phyloP scores from a whole-genome alignment of 2,113 vertebrate genomes.

The Gobius niger region DNA sequence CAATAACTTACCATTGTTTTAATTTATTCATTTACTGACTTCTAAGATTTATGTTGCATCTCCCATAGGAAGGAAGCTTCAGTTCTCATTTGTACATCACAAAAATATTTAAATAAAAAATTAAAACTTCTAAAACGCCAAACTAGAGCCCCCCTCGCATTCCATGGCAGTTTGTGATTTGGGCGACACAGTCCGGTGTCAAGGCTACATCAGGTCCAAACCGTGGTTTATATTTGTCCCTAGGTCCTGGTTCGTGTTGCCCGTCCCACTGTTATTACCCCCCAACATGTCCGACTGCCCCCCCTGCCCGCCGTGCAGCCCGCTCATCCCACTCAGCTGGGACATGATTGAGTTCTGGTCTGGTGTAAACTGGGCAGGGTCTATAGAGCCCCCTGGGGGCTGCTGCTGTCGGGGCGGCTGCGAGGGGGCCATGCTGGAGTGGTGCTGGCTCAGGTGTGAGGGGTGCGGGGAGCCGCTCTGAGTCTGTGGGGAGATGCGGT shows the following conservation, averaged over 20 bases:
- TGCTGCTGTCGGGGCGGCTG: constrained; percentile 79
- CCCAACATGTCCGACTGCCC: constrained; percentile 86
- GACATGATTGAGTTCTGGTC: constrained; percentile 88
- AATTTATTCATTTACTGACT: constrained; percentile 81
- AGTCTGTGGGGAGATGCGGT: constrained; percentile 95
- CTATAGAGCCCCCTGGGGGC: constrained; percentile 82
- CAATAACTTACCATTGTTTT: constrained; percentile 92
- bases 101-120: constrained; percentile 84
- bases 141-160: constrained; percentile 55
- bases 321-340: constrained; percentile 89
- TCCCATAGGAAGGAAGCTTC: constrained; percentile 85
- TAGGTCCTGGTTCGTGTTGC: constrained; percentile 91
- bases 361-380: constrained; percentile 71
- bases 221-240: constrained; percentile 88
- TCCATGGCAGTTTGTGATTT: constrained; percentile 52
- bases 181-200: constrained; percentile 43
- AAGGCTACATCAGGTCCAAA: constrained; percentile 91
- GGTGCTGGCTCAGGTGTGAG: constrained; percentile 74
- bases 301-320: constrained; percentile 87
- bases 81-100: constrained; percentile 80
- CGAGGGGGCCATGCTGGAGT: constrained; percentile 80
- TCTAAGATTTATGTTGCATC: constrained; percentile 79
- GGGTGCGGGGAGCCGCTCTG: constrained; percentile 90
- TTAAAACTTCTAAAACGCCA: constrained; percentile 78
- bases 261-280: constrained; percentile 65